Evolutionary conservation across 2,113 vertebrate genomes (phyloP).

Genomic region (Pseudorasbora parva): DNA sequence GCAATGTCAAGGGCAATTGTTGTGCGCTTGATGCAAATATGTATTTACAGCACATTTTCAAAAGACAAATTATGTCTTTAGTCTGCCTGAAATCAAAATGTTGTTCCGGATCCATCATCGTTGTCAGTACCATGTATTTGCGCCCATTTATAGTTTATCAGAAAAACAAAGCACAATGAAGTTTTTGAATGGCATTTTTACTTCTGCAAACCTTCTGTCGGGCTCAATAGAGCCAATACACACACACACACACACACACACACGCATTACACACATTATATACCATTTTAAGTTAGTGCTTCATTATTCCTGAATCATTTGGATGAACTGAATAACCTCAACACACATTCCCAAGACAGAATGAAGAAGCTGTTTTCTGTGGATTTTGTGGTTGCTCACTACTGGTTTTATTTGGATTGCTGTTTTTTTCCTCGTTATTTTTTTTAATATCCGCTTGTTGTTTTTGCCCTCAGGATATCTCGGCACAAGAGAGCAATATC

Average conservation of each 20-base stretch:
- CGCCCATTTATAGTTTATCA: neutral
- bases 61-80: neutral
- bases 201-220: neutral
- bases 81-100: neutral
- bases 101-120: neutral
- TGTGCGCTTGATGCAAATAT: no score
- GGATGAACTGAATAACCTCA: neutral
- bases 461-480: conserved; percentile 87
- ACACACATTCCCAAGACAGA: neutral
- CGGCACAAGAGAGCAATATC: conserved; percentile 98
- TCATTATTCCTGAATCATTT: neutral
- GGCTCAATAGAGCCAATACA: neutral
- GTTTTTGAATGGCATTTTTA: neutral
- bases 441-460: conserved; percentile 25
- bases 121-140: neutral
- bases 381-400: neutral
- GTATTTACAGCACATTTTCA: neutral
- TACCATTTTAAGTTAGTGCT: neutral
- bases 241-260: neutral
- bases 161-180: neutral
- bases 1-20: neutral
- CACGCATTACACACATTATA: neutral
- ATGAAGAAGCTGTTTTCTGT: neutral
- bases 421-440: no score
- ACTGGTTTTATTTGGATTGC: neutral